Evolutionary conservation across 2,888 invertebrate genomes (phyloP).

Genomic region (Drosophila falleni): DNA sequence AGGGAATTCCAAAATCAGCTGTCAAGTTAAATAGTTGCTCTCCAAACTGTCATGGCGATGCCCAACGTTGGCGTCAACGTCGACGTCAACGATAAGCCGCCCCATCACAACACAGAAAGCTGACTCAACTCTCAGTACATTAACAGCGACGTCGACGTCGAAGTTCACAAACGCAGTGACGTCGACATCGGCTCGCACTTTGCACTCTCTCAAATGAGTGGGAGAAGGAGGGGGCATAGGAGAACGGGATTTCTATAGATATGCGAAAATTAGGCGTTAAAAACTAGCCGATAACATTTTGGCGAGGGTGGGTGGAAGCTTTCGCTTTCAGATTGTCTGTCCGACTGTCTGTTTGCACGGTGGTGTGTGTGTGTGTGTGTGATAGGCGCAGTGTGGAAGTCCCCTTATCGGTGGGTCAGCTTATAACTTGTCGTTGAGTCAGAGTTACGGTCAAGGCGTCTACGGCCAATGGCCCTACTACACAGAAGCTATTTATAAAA

Average conservation of each 20-base stretch:
- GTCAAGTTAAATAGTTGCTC: conserved; percentile 46
- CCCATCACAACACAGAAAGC: background rate
- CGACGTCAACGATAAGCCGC: conserved; percentile 15
- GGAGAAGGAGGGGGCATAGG: background rate
- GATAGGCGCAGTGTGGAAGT: background rate
- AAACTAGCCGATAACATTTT: background rate
- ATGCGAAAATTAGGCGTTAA: background rate
- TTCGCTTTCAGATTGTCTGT: conserved; percentile 11
- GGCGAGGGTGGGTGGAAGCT: background rate
- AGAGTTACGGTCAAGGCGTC: conserved; percentile 2
- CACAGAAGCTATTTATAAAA: conserved; percentile 16
- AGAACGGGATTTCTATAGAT: background rate
- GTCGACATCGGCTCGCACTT: conserved; percentile 32
- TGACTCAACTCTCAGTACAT: conserved; percentile 13
- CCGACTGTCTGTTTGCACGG: background rate
- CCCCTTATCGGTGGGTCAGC: conserved; percentile 9
- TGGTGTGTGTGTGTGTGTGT: background rate
- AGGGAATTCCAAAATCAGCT: conserved; percentile 44
- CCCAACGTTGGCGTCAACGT: background rate
- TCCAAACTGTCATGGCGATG: conserved; percentile 27
- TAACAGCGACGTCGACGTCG: conserved; percentile 4
- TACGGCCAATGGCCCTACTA: conserved; percentile 18
- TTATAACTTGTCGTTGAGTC: conserved; percentile 12
- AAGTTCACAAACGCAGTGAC: conserved; percentile 21
- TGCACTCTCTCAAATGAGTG: conserved; percentile 6